phyloP scores from a whole-genome alignment of 1,140 invertebrate genomes.

The Cydia fagiglandana region DNA sequence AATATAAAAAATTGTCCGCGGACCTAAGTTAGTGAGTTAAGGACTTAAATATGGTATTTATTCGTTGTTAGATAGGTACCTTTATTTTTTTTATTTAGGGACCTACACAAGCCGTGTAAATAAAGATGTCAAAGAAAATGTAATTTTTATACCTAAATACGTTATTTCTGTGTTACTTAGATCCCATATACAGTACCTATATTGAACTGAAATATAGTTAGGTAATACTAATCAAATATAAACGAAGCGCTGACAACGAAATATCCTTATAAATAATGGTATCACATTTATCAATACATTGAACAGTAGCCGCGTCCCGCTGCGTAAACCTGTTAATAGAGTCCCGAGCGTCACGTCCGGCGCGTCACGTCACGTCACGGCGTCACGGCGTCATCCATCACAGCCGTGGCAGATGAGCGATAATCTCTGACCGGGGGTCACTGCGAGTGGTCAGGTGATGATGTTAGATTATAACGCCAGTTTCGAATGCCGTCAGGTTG shows the following conservation, averaged over 20 bases:
- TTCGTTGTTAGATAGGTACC: too few relatives aligned
- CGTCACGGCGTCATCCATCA: slow-evolving; percentile 34
- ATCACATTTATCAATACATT: slow-evolving; percentile 23
- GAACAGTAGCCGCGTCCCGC: slow-evolving; percentile 11
- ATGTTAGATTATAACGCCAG: slow-evolving; percentile 13
- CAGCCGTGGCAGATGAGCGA: slow-evolving; percentile 26
- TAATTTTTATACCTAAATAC: not conserved
- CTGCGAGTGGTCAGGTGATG: slow-evolving; percentile 20
- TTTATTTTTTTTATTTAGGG: too few relatives aligned
- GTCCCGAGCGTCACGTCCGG: slow-evolving; percentile 17
- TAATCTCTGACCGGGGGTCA: slow-evolving; percentile 33
- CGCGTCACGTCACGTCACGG: slow-evolving; percentile 23
- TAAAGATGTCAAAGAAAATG: slow-evolving; percentile 1
- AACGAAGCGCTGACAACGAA: not conserved
- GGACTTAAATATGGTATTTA: too few relatives aligned
- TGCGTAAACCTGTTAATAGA: slow-evolving; percentile 24
- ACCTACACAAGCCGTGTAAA: too few relatives aligned
- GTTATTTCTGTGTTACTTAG: too few relatives aligned
- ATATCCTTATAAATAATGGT: slow-evolving; percentile 5
- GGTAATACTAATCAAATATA: not conserved
- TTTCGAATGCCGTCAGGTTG: not conserved
- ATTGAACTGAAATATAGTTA: not conserved
- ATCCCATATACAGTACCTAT: not conserved
- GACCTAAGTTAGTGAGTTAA: too few relatives aligned
- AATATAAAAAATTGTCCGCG: too few relatives aligned